Conservation (phyloP, 1,140 invertebrate genomes). For the Arctopsyche grandis region DNA sequence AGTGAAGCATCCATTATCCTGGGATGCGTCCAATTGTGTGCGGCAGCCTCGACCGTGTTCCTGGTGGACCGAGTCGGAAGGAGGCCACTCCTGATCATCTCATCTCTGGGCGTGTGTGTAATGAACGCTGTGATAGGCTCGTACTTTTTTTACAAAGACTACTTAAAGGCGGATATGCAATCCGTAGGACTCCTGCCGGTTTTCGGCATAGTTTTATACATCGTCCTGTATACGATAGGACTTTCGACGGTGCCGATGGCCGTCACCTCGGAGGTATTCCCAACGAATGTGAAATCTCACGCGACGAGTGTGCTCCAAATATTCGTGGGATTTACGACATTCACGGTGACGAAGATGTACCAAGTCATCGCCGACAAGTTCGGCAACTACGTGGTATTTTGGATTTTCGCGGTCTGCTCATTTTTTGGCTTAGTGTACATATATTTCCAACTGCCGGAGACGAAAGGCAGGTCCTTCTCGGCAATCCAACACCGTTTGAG, state of each 20-base stretch:
- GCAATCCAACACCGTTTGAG: slow-evolving; percentile 62
- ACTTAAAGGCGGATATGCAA: slow-evolving; percentile 56
- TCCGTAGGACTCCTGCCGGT: slow-evolving; percentile 71
- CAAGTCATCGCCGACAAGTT: slow-evolving; percentile 70
- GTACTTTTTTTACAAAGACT: slow-evolving; percentile 67
- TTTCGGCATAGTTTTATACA: slow-evolving; percentile 74
- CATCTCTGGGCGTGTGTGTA: slow-evolving; percentile 67
- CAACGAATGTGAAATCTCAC: slow-evolving; percentile 74
- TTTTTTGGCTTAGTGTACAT: slow-evolving; percentile 72
- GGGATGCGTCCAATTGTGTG: slow-evolving; percentile 73
- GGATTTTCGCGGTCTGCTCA: slow-evolving; percentile 76
- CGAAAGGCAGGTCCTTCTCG: slow-evolving; percentile 80
- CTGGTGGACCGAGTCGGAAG: slow-evolving; percentile 79
- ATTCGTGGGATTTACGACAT: slow-evolving; percentile 77
- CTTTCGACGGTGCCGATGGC: slow-evolving; percentile 77
- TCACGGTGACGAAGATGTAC: slow-evolving; percentile 80
- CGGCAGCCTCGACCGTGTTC: slow-evolving; percentile 70
- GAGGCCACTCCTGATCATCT: slow-evolving; percentile 73
- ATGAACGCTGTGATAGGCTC: slow-evolving; percentile 68
- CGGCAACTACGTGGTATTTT: slow-evolving; percentile 77
- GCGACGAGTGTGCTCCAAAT: slow-evolving; percentile 77
- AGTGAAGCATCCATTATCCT: slow-evolving; percentile 73
- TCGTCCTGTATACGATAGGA: slow-evolving; percentile 76
- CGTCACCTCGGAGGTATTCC: slow-evolving; percentile 80
- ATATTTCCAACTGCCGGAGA: slow-evolving; percentile 77